These are phyloP conservation scores for Stegodyphus dumicola DNA, from an alignment of 1,140 invertebrate species.

Conservation along the genomic window DNA sequence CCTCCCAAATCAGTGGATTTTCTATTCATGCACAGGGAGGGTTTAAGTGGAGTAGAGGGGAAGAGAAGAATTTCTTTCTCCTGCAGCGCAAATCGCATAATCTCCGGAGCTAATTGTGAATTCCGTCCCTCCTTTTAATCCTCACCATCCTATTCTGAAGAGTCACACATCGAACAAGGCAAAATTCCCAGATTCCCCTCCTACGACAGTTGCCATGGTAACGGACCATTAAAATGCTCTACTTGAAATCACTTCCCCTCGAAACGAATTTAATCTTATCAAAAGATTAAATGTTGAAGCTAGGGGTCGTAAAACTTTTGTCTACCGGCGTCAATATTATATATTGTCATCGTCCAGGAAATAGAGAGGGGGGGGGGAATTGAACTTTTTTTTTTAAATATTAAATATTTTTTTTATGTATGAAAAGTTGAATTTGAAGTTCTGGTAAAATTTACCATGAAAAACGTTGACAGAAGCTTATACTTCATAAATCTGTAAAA, in stretches of 20 bases:
- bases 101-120: slow-evolving; percentile 50
- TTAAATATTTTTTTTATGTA: not conserved
- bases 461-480: not conserved
- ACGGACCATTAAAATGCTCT: not conserved
- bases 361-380: not conserved
- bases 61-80: not conserved
- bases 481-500: not conserved
- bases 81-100: not conserved
- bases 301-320: slow-evolving; percentile 28
- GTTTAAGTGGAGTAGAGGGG: too few relatives aligned
- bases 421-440: not conserved
- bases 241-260: not conserved
- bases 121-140: slow-evolving; percentile 31
- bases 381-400: not conserved
- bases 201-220: not conserved
- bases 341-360: not conserved
- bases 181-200: not conserved
- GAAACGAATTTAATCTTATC: slow-evolving; percentile 42
- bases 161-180: not conserved
- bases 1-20: not conserved
- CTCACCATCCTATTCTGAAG: slow-evolving; percentile 23
- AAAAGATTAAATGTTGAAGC: slow-evolving; percentile 48
- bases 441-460: not conserved
- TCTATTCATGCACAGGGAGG: not conserved
- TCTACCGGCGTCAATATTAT: slow-evolving; percentile 21